Percentiles rank a stretch among this genome's conserved stretches.
Conservation (phyloP, 2,797 vertebrate genomes). For the Odontamblyopus rebecca region DNA sequence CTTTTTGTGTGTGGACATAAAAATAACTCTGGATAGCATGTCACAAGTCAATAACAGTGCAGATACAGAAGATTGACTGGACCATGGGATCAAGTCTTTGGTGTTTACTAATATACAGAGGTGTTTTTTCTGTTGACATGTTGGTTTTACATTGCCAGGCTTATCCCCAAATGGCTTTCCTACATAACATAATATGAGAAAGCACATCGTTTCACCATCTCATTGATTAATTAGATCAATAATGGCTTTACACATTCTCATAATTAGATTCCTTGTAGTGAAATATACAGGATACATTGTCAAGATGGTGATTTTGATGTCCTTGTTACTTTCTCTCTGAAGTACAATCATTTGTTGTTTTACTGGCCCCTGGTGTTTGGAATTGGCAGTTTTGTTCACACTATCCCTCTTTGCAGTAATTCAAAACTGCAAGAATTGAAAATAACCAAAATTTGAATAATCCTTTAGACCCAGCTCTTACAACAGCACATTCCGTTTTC, state of each 20-base stretch:
- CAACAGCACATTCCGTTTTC: neutral
- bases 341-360: neutral
- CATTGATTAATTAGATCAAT: slow-evolving; percentile 1
- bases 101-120: neutral
- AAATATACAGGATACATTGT: neutral
- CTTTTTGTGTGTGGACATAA: slow-evolving; percentile 1
- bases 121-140: neutral
- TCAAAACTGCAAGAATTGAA: too few species aligned
- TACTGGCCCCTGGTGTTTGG: neutral
- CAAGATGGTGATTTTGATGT: neutral
- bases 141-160: neutral
- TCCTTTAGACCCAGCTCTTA: neutral
- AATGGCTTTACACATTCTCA: neutral
- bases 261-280: slow-evolving; percentile 1
- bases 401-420: neutral
- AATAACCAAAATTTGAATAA: neutral
- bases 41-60: neutral
- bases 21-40: neutral
- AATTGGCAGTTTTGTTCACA: neutral
- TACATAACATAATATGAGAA: neutral
- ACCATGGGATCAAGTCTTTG: neutral
- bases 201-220: neutral
- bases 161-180: slow-evolving; percentile 5
- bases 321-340: neutral
- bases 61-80: neutral